Evolutionary conservation across 2,797 vertebrate genomes (phyloP).

Genomic region (Zenarchopterus dispar): DNA sequence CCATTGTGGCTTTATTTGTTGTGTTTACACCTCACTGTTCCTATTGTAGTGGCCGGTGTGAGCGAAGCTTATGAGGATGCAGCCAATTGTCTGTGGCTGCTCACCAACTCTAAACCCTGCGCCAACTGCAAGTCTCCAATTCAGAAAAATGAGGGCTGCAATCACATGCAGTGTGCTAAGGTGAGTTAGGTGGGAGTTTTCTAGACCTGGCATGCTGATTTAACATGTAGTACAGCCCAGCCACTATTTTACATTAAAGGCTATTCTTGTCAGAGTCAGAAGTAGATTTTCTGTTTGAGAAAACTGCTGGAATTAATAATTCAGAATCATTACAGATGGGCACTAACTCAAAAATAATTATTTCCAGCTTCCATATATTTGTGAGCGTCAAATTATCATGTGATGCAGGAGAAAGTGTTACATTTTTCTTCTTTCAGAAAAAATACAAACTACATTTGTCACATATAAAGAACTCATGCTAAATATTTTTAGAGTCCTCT

Average conservation of each 20-base stretch:
- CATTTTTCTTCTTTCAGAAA: no score
- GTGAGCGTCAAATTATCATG: no score
- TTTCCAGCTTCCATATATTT: no score
- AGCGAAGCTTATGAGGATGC: conserved; percentile 97
- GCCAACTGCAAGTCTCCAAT: conserved; percentile 99
- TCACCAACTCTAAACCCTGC: conserved; percentile 96
- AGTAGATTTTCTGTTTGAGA: not conserved
- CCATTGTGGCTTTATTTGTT: conserved; percentile 66
- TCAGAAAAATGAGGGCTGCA: conserved; percentile 99
- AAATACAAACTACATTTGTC: no score
- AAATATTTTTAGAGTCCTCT: no score
- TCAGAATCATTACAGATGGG: not conserved
- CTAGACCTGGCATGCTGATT: not conserved
- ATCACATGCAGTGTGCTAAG: conserved; percentile 98
- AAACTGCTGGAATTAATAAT: not conserved
- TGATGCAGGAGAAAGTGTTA: no score
- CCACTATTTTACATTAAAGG: not conserved
- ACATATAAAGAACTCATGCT: no score
- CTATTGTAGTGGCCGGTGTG: conserved; percentile 91
- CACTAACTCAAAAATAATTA: not conserved
- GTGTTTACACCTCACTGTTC: conserved; percentile 41
- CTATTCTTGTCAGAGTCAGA: not conserved
- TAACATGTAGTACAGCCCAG: no score
- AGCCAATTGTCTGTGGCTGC: conserved; percentile 98
- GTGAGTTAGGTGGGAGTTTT: conserved; percentile 37